Conservation (phyloP, 2,888 invertebrate genomes). For the Autographa pulchrina region DNA sequence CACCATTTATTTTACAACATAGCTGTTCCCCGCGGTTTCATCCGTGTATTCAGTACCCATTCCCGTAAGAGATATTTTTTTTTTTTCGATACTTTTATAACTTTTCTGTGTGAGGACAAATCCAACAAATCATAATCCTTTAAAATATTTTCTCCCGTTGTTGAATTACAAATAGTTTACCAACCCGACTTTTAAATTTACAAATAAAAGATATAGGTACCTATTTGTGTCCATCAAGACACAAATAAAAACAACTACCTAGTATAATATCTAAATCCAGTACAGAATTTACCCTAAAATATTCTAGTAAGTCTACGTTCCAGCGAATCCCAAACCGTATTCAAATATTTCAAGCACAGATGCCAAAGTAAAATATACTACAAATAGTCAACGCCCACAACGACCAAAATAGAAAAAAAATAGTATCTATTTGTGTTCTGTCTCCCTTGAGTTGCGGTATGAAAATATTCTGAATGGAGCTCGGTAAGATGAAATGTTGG, state of each 20-base stretch:
- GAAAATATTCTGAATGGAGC: conserved; percentile 40
- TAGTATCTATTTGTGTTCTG: conserved; percentile 22
- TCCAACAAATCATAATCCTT: too few relatives aligned
- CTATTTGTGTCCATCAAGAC: neutral
- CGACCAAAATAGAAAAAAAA: conserved; percentile 39
- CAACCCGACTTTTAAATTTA: too few relatives aligned
- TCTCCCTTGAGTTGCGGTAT: conserved; percentile 18
- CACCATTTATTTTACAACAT: too few relatives aligned
- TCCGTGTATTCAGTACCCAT: too few relatives aligned
- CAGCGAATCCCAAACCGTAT: conserved; percentile 6
- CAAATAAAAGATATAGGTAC: too few relatives aligned
- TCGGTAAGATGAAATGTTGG: conserved; percentile 19
- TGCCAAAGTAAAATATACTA: conserved; percentile 29
- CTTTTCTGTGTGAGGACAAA: too few relatives aligned
- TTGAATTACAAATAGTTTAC: too few relatives aligned
- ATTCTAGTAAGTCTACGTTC: neutral
- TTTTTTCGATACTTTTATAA: too few relatives aligned
- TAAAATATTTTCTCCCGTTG: too few relatives aligned
- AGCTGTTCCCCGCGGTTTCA: too few relatives aligned
- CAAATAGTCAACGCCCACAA: conserved; percentile 32
- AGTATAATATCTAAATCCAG: neutral
- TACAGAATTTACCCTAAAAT: conserved; percentile 3
- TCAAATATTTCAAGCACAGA: conserved; percentile 31
- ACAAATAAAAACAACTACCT: neutral
- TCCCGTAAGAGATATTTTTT: too few relatives aligned